Evolutionary conservation across 2,113 vertebrate genomes (phyloP), one percentile per base, ranked within the genome.

Genomic region (Petroica traversi): DNA sequence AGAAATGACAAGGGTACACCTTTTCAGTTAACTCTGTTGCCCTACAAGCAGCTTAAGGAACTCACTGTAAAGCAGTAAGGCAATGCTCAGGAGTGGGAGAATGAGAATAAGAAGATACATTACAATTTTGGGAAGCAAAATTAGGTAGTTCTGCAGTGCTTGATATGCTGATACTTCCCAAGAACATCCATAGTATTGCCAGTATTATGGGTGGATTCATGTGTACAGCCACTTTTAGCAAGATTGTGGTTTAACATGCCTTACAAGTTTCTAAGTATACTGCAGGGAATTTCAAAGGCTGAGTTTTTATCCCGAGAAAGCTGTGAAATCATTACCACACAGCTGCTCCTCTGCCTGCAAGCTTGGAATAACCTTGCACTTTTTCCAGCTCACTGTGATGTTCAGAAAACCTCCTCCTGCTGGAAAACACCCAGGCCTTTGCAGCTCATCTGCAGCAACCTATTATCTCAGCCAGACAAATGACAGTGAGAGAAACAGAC

Each of bases 401-500:
- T 36, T 89, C 75, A 34, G 55, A 80, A 77, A 29, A 41, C n/a
- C 73, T 71, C 55, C 45, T 88, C 61, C 1, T 14, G n/a, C 31
- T 93, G 79, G 59, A 94, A 77, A 25, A 49, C 7, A 63, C 51
- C 40, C 72, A 90, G 82, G 55, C 33, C 84, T 81, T 83, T 90
- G 43, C 79, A 91, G 78, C 54, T 89, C 69, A 45, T 89, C 84
- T 75, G 19, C 77, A 93, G 34, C 34, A 95, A 66, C 58, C 5
- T 83, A 16, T 80, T 74, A 74, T 63, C 88, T 83, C 75, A 90
- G 67, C 51, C 67, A 92, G 78, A 85, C 15, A 77, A 93, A 92
- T 29, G 31, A 71, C 28, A 90, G 22, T 25, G 89, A 71, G n/a
- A 88, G 67, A 85, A 92, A 73, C 29, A 90, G 71, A 77, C 38